These are phyloP conservation scores for Omphaloscelis lunosa DNA, from an alignment of 2,888 invertebrate genomes.

Conservation along the genomic window DNA sequence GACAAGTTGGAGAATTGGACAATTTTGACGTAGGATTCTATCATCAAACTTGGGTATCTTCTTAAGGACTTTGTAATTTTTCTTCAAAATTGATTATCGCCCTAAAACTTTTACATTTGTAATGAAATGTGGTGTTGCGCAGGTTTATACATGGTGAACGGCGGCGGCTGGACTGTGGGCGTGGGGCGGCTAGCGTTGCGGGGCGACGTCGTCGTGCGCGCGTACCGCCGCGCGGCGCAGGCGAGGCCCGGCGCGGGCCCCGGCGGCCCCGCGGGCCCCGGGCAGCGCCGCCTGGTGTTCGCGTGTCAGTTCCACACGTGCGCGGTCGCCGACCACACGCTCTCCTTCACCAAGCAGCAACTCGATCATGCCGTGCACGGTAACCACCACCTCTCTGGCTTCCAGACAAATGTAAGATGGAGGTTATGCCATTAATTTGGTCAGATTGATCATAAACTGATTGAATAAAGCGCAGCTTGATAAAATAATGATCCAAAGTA, in stretches of 20 bases:
- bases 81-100: neutral
- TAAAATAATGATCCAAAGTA: neutral
- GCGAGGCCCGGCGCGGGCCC: conserved; percentile 67
- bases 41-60: too few species aligned
- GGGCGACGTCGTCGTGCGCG: conserved; percentile 97
- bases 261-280: conserved; percentile 66
- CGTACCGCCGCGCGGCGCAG: conserved; percentile 93
- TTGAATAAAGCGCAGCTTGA: neutral
- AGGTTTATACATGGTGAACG: conserved; percentile 93
- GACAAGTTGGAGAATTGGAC: too few species aligned
- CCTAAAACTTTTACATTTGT: neutral
- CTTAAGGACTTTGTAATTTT: neutral
- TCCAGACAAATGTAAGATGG: neutral
- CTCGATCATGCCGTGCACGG: conserved; percentile 96
- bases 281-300: conserved; percentile 94
- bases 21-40: too few species aligned
- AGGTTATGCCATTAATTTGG: neutral
- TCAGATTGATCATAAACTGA: neutral
- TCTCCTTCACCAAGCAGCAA: conserved; percentile 96
- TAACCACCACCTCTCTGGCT: conserved; percentile 77
- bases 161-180: conserved; percentile 92
- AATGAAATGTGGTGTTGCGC: conserved; percentile 33
- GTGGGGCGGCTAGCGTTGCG: conserved; percentile 93
- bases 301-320: conserved; percentile 98
- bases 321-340: conserved; percentile 95